These are phyloP conservation scores for Synanthedon myopaeformis DNA, from an alignment of 2,888 invertebrate genomes.

Conservation along the genomic window DNA sequence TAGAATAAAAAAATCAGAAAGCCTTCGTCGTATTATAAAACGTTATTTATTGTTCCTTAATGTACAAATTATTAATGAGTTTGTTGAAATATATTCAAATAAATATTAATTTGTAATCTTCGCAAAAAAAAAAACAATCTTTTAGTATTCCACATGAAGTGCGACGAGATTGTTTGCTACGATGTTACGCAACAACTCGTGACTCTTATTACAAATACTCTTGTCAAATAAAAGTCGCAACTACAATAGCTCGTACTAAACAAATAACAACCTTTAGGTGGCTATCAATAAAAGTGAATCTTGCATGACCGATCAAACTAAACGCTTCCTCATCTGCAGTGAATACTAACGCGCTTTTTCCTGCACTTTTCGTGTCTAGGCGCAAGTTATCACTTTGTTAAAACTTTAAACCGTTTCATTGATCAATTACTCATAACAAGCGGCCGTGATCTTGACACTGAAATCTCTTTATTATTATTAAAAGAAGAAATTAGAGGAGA, in stretches of 20 bases:
- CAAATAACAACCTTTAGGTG: conserved; percentile 24
- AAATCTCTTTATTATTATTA: too few species aligned
- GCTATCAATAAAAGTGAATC: conserved; percentile 19
- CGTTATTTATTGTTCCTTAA: too few species aligned
- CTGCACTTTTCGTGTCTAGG: conserved; percentile 31
- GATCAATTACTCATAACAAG: neutral
- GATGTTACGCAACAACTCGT: conserved; percentile 64
- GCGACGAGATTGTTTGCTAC: conserved; percentile 29
- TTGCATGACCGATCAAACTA: conserved; percentile 10
- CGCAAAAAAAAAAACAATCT: conserved; percentile 17
- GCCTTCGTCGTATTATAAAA: too few species aligned
- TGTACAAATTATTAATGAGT: too few species aligned
- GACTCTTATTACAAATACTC: conserved; percentile 52
- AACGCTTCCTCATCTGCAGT: conserved; percentile 29
- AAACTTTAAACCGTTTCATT: conserved; percentile 4
- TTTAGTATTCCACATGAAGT: conserved; percentile 38
- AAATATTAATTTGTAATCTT: neutral
- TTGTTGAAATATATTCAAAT: too few species aligned
- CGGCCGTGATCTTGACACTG: neutral
- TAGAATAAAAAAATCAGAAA: too few species aligned
- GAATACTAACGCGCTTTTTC: conserved; percentile 44
- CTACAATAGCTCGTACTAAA: conserved; percentile 18
- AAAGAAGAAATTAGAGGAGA: too few species aligned
- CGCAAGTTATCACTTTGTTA: conserved; percentile 30
- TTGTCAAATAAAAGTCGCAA: conserved; percentile 39